These are phyloP conservation scores for Psittacula derbiana DNA, from an alignment of 2,797 vertebrate species.

Conservation along the genomic window DNA sequence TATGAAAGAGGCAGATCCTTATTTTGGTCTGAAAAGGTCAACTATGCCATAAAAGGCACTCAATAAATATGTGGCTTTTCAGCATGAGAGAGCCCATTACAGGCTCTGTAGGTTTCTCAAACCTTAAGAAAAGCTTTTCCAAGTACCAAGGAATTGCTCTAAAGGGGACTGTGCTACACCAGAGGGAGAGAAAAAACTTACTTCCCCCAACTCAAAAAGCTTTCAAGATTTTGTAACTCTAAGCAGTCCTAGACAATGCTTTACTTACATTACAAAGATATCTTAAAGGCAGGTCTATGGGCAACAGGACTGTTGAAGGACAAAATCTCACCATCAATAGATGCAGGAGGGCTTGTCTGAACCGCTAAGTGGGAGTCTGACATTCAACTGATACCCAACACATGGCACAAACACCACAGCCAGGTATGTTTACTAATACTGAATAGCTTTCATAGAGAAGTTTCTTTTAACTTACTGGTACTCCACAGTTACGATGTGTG, in stretches of 20 bases:
- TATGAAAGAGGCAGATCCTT: not conserved
- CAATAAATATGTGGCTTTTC: not conserved
- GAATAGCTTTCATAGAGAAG: not conserved
- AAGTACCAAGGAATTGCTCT: not conserved
- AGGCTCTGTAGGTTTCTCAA: not conserved
- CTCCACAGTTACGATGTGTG: not conserved
- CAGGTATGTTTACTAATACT: not conserved
- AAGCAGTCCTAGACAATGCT: not conserved
- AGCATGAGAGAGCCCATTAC: not conserved
- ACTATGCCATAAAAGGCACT: not conserved
- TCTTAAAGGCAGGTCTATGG: not conserved
- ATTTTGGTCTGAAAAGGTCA: not conserved
- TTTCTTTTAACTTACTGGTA: not conserved
- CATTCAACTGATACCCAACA: not conserved
- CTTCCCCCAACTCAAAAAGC: not conserved
- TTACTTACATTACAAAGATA: not conserved
- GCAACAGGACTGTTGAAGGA: not conserved
- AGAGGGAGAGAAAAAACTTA: not conserved
- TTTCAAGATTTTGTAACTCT: not conserved
- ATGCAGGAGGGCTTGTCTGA: not conserved
- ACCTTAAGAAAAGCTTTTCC: not conserved
- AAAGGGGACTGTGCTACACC: not conserved
- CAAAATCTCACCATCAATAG: not conserved
- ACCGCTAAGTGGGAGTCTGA: not conserved
- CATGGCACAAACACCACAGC: fast-evolving